phyloP scores from a whole-genome alignment of 2,797 vertebrate species.

The Hippopotamyrus pictus region DNA sequence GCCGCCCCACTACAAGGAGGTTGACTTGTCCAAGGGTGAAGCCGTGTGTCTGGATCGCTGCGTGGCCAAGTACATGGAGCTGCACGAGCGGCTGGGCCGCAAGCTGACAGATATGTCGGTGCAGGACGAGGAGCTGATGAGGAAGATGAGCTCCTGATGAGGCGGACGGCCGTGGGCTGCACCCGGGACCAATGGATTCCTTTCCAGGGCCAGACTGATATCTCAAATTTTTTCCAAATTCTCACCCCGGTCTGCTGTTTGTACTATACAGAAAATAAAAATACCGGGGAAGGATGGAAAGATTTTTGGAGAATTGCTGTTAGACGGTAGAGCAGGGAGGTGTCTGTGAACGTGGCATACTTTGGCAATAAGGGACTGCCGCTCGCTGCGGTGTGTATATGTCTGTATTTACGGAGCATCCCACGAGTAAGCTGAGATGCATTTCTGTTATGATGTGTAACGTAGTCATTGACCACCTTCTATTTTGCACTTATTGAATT shows the following conservation, averaged over 20 bases:
- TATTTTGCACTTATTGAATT: neutral
- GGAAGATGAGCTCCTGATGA: slow-evolving; percentile 62
- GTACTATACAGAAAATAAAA: neutral
- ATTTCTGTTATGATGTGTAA: neutral
- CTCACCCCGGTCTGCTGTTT: neutral
- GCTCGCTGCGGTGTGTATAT: neutral
- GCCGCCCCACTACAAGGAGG: slow-evolving; percentile 87
- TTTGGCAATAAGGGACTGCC: neutral
- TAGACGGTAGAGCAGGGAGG: neutral
- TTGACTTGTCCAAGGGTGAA: slow-evolving; percentile 87
- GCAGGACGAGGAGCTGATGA: slow-evolving; percentile 85
- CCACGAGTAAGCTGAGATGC: neutral
- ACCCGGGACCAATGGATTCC: neutral
- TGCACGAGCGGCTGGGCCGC: slow-evolving; percentile 86
- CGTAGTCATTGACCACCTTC: neutral
- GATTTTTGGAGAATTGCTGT: neutral
- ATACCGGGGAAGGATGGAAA: neutral
- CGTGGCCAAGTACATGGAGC: slow-evolving; percentile 90
- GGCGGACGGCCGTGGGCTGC: slow-evolving; percentile 36
- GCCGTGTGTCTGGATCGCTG: slow-evolving; percentile 91
- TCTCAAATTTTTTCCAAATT: neutral
- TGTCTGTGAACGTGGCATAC: neutral
- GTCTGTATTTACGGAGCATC: neutral
- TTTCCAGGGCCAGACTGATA: neutral
- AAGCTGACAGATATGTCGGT: slow-evolving; percentile 88